Evolutionary conservation across 2,888 invertebrate species (phyloP).

Genomic region (Scaptomyza tumidula): DNA sequence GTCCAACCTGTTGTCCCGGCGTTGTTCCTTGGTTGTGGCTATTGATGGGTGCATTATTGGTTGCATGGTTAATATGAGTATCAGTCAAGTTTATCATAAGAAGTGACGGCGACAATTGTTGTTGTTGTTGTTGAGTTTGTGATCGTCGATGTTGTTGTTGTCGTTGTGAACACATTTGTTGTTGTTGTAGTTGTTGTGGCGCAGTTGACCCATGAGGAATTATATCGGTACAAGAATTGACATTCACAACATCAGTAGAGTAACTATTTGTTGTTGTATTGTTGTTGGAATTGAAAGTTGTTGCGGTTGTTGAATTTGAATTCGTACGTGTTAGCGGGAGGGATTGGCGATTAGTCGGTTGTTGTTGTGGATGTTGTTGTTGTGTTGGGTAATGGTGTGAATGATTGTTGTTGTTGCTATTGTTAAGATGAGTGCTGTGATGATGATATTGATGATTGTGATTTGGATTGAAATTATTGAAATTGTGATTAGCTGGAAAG

Average conservation of each 20-base stretch:
- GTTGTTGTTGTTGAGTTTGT: slow-evolving; percentile 53
- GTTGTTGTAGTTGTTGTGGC: slow-evolving; percentile 53
- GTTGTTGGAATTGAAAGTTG: slow-evolving; percentile 82
- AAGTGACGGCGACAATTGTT: slow-evolving; percentile 50
- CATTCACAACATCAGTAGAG: slow-evolving; percentile 84
- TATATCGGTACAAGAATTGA: slow-evolving; percentile 84
- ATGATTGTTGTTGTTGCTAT: slow-evolving; percentile 34
- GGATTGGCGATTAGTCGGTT: slow-evolving; percentile 83
- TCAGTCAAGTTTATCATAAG: slow-evolving; percentile 68
- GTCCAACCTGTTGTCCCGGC: slow-evolving; percentile 37
- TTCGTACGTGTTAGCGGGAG: slow-evolving; percentile 83
- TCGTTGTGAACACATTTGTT: slow-evolving; percentile 59
- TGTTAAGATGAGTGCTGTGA: slow-evolving; percentile 48
- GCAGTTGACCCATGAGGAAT: slow-evolving; percentile 81
- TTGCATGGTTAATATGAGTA: slow-evolving; percentile 70
- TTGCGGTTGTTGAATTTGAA: slow-evolving; percentile 84
- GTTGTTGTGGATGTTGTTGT: slow-evolving; percentile 71
- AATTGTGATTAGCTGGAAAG: slow-evolving; percentile 39
- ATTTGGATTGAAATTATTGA: slow-evolving; percentile 37
- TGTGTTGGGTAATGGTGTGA: slow-evolving; percentile 26
- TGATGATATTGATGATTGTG: slow-evolving; percentile 55
- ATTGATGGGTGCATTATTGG: slow-evolving; percentile 66
- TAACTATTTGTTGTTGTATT: slow-evolving; percentile 84
- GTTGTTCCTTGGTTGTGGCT: slow-evolving; percentile 70
- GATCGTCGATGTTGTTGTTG: slow-evolving; percentile 52